phyloP scores from a whole-genome alignment of 2,797 vertebrate genomes.

The Pyrocephalus nanus region DNA sequence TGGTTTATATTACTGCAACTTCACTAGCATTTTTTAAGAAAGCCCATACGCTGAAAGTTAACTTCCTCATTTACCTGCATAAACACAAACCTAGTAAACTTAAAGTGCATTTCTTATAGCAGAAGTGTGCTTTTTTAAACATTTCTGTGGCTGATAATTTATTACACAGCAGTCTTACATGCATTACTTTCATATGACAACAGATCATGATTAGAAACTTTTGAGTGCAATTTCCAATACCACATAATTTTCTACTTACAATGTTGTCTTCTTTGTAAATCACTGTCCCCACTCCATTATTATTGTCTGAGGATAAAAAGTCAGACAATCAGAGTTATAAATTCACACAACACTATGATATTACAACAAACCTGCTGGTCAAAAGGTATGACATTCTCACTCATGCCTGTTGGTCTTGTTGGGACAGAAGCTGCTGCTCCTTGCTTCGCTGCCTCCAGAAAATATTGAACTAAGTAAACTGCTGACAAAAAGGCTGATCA shows the following conservation, averaged over 20 bases:
- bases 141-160: background rate
- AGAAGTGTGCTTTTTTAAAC: background rate
- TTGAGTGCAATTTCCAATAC: background rate
- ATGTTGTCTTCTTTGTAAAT: conserved; percentile 1
- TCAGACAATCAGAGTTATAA: background rate
- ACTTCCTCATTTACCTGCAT: background rate
- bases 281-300: background rate
- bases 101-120: background rate
- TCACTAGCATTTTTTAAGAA: background rate
- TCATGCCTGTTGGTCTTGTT: background rate
- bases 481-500: background rate
- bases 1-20: background rate
- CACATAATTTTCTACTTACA: background rate
- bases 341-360: background rate
- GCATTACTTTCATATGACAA: background rate
- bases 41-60: background rate
- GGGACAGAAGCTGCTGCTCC: background rate
- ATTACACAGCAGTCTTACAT: background rate
- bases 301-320: background rate
- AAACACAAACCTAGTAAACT: background rate
- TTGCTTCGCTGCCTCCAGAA: background rate
- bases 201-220: background rate
- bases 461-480: background rate
- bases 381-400: background rate
- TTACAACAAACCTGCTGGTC: background rate